phyloP scores from a whole-genome alignment of 2,113 vertebrate species.

The Lampris megalopsis region DNA sequence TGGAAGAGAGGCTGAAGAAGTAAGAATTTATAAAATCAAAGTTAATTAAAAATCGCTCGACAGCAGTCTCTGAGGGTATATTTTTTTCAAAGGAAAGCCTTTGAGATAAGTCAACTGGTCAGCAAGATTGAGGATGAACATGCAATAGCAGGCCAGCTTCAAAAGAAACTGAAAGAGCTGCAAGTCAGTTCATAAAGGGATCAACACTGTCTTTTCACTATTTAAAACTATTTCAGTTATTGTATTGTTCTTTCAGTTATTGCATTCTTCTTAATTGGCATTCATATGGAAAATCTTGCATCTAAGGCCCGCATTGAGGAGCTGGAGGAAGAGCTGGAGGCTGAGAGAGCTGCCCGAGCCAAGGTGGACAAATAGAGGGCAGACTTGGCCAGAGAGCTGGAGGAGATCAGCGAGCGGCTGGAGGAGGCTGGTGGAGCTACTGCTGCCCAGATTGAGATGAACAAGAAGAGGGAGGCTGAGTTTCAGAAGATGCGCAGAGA shows the following conservation, averaged over 20 bases:
- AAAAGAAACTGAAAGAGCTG: conserved; percentile 91
- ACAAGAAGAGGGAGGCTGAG: too few relatives aligned
- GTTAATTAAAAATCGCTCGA: too few relatives aligned
- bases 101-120: conserved; percentile 86
- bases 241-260: not conserved
- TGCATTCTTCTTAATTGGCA: too few relatives aligned
- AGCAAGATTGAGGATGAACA: conserved; percentile 90
- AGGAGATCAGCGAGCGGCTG: conserved; percentile 89
- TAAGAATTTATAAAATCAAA: conserved; percentile 23
- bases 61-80: not conserved
- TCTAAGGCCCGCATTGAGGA: conserved; percentile 86
- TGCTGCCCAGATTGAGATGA: too few relatives aligned
- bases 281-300: too few relatives aligned
- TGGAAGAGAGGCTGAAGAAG: conserved; percentile 84
- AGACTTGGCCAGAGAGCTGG: conserved; percentile 87
- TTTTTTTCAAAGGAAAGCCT: conserved; percentile 84
- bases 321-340: conserved; percentile 89
- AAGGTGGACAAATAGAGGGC: conserved; percentile 89
- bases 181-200: conserved; percentile 78
- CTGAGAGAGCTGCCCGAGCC: conserved; percentile 82
- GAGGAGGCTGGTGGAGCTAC: conserved; percentile 84
- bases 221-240: not conserved
- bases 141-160: conserved; percentile 84
- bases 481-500: conserved; percentile 85
- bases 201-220: too few relatives aligned